Evolutionary conservation across 1,140 invertebrate genomes (phyloP).

Genomic region (Trichonephila clavata): DNA sequence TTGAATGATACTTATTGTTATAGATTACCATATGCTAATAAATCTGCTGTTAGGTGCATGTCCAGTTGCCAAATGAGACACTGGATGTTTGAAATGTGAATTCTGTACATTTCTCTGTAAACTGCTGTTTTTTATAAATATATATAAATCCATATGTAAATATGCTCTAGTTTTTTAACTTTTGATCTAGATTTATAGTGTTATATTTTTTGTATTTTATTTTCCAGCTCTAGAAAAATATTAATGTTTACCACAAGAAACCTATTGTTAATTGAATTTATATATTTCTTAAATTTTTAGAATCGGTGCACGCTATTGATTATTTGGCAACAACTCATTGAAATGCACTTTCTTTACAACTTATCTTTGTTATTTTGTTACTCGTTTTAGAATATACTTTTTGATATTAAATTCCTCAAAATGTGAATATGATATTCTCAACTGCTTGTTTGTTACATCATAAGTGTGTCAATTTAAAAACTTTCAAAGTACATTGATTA

Average conservation of each 20-base stretch:
- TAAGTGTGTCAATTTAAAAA: not conserved
- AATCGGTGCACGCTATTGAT: slow-evolving; percentile 14
- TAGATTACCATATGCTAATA: too few species aligned
- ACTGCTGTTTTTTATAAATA: slow-evolving; percentile 73
- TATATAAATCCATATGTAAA: slow-evolving; percentile 72
- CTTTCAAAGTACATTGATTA: not conserved
- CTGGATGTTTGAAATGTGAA: slow-evolving; percentile 39
- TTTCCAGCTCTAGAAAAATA: slow-evolving; percentile 69
- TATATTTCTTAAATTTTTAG: slow-evolving; percentile 35
- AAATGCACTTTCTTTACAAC: not conserved
- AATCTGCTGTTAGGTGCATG: slow-evolving; percentile 15
- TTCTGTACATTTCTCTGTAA: slow-evolving; percentile 59
- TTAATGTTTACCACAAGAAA: slow-evolving; percentile 29
- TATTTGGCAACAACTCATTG: not conserved
- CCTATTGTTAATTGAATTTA: slow-evolving; percentile 23
- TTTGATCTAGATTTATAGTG: slow-evolving; percentile 74
- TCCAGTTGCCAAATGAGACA: not conserved
- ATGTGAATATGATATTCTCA: not conserved
- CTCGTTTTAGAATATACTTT: not conserved
- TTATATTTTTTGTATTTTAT: slow-evolving; percentile 77
- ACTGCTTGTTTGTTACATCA: not conserved
- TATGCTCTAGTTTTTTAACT: slow-evolving; percentile 76
- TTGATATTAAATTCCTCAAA: not conserved
- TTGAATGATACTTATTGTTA: too few species aligned
- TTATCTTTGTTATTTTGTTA: slow-evolving; percentile 1